phyloP scores from a whole-genome alignment of 1,140 invertebrate species.

The Drosophila kepulauana region DNA sequence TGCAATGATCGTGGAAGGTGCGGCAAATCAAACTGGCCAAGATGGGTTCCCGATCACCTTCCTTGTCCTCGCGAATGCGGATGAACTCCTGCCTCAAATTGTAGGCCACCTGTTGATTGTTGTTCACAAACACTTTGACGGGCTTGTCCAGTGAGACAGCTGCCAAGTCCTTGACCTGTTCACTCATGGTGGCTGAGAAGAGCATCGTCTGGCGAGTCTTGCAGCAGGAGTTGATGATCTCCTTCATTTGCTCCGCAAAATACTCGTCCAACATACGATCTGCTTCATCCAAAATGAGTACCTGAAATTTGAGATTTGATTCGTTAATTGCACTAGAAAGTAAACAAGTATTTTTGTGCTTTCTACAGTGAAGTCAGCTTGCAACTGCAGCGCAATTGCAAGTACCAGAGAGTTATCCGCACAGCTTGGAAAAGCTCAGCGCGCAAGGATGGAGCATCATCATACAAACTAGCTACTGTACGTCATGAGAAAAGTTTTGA shows the following conservation, averaged over 20 bases:
- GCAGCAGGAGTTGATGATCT: conserved; percentile 96
- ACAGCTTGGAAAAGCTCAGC: conserved; percentile 61
- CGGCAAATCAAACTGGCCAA: conserved; percentile 95
- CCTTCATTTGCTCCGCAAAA: conserved; percentile 99
- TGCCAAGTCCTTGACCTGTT: conserved; percentile 97
- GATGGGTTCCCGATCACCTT: conserved; percentile 96
- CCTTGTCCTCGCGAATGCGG: conserved; percentile 91
- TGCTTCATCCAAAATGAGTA: conserved; percentile 84
- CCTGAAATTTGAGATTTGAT: conserved; percentile 30
- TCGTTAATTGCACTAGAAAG: neutral
- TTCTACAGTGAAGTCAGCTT: conserved; percentile 51
- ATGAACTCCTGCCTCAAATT: conserved; percentile 99
- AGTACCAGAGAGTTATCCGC: conserved; percentile 58
- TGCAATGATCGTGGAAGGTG: conserved; percentile 96
- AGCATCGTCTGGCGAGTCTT: conserved; percentile 98
- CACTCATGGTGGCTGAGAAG: conserved; percentile 99
- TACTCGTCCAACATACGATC: conserved; percentile 98
- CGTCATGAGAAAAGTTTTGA: neutral
- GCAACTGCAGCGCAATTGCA: conserved; percentile 60
- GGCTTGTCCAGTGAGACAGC: conserved; percentile 96
- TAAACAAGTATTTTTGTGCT: neutral
- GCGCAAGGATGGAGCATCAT: conserved; percentile 84
- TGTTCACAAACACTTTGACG: conserved; percentile 97
- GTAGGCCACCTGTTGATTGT: conserved; percentile 97
- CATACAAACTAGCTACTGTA: conserved; percentile 36